Conservation (phyloP, 2,888 invertebrate species). For the Tenthredo livida region DNA sequence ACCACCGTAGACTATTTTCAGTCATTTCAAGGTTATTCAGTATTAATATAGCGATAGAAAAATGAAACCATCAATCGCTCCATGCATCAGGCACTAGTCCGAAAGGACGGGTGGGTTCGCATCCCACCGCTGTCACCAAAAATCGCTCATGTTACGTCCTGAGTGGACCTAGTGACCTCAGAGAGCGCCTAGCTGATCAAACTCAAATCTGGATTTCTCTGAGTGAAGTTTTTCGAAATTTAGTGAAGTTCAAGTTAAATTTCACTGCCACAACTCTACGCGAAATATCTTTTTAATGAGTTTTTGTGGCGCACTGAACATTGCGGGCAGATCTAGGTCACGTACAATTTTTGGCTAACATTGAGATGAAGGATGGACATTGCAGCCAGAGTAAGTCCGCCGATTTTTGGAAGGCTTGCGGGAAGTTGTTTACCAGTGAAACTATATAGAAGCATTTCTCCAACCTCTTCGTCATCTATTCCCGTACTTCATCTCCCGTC, state of each 20-base stretch:
- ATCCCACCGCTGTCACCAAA: too few relatives aligned
- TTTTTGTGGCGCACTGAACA: neutral
- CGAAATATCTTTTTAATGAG: neutral
- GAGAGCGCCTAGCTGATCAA: too few relatives aligned
- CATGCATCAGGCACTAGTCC: too few relatives aligned
- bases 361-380: neutral
- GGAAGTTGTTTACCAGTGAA: constrained; percentile 42
- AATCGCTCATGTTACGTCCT: too few relatives aligned
- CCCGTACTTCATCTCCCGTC: too few relatives aligned
- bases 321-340: neutral
- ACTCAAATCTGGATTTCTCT: too few relatives aligned
- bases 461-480: constrained; percentile 6
- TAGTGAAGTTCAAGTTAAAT: neutral
- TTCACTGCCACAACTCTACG: neutral
- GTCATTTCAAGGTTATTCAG: neutral
- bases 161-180: too few relatives aligned
- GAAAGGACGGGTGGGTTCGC: too few relatives aligned
- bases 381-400: neutral
- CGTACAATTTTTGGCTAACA: neutral
- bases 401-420: constrained; percentile 8
- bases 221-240: too few relatives aligned
- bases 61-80: neutral
- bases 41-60: neutral
- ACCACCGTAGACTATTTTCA: neutral
- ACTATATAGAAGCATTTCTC: constrained; percentile 15